Conservation (phyloP, 2,797 vertebrate genomes). For the Momotus momota region DNA sequence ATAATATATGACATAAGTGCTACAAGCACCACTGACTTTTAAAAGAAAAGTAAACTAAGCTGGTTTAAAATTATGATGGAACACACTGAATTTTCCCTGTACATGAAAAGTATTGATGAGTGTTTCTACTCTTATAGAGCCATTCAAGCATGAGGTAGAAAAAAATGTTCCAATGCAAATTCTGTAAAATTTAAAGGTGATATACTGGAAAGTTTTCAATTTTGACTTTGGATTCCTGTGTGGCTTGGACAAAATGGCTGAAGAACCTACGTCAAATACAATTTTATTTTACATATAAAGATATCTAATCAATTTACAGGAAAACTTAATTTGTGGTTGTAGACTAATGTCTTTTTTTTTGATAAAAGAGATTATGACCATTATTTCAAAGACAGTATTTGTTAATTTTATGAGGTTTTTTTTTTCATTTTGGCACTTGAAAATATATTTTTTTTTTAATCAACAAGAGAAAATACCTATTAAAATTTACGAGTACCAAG, state of each 20-base stretch:
- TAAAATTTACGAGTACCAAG: neutral
- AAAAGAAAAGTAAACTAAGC: neutral
- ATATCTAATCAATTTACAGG: neutral
- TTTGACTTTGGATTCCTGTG: neutral
- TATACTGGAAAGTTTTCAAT: neutral
- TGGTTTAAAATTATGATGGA: neutral
- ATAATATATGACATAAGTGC: neutral
- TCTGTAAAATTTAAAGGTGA: neutral
- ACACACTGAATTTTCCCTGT: neutral
- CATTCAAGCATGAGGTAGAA: neutral
- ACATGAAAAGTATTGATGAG: neutral
- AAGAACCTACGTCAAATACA: neutral
- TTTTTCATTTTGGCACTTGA: neutral
- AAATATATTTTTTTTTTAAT: neutral
- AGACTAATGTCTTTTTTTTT: neutral
- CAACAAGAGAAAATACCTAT: neutral
- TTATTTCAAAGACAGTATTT: neutral
- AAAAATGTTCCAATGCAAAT: neutral
- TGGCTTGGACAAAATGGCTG: neutral
- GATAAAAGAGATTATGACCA: neutral
- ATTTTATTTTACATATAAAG: neutral
- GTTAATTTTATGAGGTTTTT: no score
- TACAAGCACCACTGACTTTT: neutral
- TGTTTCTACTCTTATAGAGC: neutral
- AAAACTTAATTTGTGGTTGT: neutral